Base-by-base conservation (phyloP, 2,113 vertebrate species). In the Paradoxurus hermaphroditus region DNA sequence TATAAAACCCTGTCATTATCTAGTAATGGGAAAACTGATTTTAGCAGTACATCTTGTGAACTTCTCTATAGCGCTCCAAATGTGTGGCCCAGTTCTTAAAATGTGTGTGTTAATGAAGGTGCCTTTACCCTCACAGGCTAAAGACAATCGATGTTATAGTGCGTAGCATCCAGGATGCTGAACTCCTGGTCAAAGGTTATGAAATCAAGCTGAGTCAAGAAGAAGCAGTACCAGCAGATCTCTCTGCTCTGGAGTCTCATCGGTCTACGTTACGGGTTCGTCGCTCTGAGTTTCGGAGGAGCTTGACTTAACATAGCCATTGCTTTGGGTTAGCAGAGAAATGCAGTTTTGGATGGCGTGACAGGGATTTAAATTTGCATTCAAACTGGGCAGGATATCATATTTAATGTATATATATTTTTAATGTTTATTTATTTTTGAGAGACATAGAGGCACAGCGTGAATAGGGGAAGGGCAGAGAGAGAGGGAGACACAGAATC, bases 151-250 rank as follows among this genome's bases (percentile, higher is more conserved):
- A 99, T 39, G 25, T 99, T 63, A 98, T 99, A 84, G 97, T 99
- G 79, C 99, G 98, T 2, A 99, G 97, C 96, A 98, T 99, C 41
- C 99, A 99, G 63, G 99, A 99, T 19, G 99, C 99, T 0, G 99
- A 99, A 86, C 99, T 99, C 70, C 98, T 99, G 98, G 99, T 99
- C 72, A 99, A 99, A 96, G 99, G 99, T 70, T 99, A 99, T 0
- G 99, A 99, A 98, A 99, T 99, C 92, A 99, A 99, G 95, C 98
- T 99, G 84, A 99, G 99, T 97, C 99, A 99, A 92, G 99, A 99
- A 95, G 99, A 99, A 98, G 99, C 99, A 0, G 99, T 99, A 6
- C 99, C 99, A 0, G 99, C 99, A 0, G 99, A 99, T 98, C 98
- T 99, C 19, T 62, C 94, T 0, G 99, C 99, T 51, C 99, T 99